These are phyloP conservation scores for Antrozous pallidus DNA, from an alignment of 2,797 vertebrate species.

Conservation along the genomic window DNA sequence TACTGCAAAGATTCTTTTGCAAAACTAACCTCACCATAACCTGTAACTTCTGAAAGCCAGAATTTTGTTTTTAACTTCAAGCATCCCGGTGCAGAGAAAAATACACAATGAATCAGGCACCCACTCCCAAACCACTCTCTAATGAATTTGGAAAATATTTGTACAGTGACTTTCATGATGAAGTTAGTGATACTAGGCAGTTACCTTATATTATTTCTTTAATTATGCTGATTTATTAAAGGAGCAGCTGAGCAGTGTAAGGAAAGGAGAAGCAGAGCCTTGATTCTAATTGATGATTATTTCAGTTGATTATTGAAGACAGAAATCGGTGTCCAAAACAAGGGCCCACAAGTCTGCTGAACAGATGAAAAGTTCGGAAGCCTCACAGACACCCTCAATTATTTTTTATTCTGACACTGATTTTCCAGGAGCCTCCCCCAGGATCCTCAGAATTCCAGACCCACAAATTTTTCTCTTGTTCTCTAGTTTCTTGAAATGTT, in stretches of 20 bases:
- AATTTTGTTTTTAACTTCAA: conserved; percentile 43
- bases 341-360: not conserved
- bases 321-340: not conserved
- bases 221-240: not conserved
- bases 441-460: conserved; percentile 49
- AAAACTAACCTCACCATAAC: conserved; percentile 73
- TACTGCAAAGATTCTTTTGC: conserved; percentile 68
- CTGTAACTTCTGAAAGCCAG: conserved; percentile 27
- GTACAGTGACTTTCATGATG: not conserved
- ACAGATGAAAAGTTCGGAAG: not conserved
- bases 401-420: conserved; percentile 22
- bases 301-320: not conserved
- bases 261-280: not conserved
- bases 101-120: not conserved
- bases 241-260: not conserved
- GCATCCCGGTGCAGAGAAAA: not conserved
- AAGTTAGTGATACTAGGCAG: not conserved
- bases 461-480: conserved; percentile 57
- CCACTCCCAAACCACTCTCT: not conserved
- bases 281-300: not conserved
- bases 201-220: not conserved
- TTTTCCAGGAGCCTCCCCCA: not conserved
- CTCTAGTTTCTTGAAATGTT: conserved; percentile 78
- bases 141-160: not conserved
- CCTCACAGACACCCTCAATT: not conserved